A percentile compares a stretch with the other conserved stretches of the same genome.
These are phyloP conservation scores for Trematocara macrostoma DNA, from an alignment of 2,113 vertebrate species.

Conservation along the genomic window DNA sequence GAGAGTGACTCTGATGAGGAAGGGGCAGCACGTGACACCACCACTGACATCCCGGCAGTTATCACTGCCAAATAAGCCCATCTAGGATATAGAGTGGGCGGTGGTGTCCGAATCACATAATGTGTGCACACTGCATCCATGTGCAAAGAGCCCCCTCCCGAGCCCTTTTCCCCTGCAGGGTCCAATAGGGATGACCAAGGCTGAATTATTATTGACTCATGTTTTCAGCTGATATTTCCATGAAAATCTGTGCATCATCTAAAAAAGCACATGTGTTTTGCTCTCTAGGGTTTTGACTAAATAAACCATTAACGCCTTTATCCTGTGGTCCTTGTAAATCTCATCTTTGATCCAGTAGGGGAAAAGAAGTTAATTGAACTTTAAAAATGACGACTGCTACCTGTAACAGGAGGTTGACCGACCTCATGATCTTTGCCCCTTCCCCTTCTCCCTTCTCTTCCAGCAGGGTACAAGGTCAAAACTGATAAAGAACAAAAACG, in stretches of 20 bases:
- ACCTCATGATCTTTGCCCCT: slow-evolving; percentile 12
- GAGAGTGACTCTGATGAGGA: slow-evolving; percentile 56
- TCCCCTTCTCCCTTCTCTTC: not conserved
- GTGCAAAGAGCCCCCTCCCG: not conserved
- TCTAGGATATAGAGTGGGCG: not conserved
- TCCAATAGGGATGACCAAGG: slow-evolving; percentile 13
- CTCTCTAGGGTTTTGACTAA: not conserved
- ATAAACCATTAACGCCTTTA: not conserved
- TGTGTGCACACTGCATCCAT: slow-evolving; percentile 14
- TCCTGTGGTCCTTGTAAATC: not conserved
- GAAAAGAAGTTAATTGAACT: not conserved
- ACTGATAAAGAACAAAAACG: not conserved
- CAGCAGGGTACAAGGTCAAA: not conserved
- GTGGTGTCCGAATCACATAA: not conserved
- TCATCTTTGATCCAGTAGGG: not conserved
- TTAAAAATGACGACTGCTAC: slow-evolving; percentile 3
- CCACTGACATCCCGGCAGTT: slow-evolving; percentile 45
- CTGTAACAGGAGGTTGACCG: slow-evolving; percentile 13
- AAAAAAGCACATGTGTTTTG: not conserved
- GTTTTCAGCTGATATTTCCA: slow-evolving; percentile 11
- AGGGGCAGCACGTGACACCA: not conserved
- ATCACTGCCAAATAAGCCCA: slow-evolving; percentile 66
- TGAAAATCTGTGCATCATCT: slow-evolving; percentile 35
- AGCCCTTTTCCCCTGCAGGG: slow-evolving; percentile 4
- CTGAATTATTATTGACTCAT: slow-evolving; percentile 13